phyloP scores from a whole-genome alignment of 2,888 invertebrate species.

The Leucania comma region DNA sequence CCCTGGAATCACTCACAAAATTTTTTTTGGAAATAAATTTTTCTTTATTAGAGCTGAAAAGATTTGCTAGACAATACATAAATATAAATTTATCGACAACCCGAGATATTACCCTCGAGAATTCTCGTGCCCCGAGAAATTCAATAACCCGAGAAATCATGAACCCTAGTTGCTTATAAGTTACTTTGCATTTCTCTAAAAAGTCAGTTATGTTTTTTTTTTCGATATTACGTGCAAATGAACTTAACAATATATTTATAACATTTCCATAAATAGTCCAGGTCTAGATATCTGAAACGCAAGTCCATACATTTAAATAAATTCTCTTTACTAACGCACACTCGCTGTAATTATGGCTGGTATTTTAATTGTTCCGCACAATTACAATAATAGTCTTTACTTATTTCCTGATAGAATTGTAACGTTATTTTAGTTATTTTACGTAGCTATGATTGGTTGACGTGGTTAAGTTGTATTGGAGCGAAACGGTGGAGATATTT shows the following conservation, averaged over 20 bases:
- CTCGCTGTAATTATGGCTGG: slow-evolving; percentile 26
- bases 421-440: slow-evolving; percentile 42
- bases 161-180: too few relatives aligned
- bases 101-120: too few relatives aligned
- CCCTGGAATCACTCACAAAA: too few relatives aligned
- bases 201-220: too few relatives aligned
- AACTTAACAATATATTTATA: background rate
- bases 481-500: slow-evolving; percentile 9
- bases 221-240: background rate
- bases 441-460: background rate
- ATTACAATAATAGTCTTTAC: slow-evolving; percentile 35
- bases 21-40: too few relatives aligned
- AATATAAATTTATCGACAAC: too few relatives aligned
- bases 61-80: too few relatives aligned
- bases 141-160: too few relatives aligned
- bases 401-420: slow-evolving; percentile 40
- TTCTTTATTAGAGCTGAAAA: too few relatives aligned
- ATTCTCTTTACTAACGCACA: slow-evolving; percentile 27
- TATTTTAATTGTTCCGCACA: slow-evolving; percentile 57
- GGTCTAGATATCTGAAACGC: slow-evolving; percentile 41
- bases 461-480: slow-evolving; percentile 17
- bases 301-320: slow-evolving; percentile 53
- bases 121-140: too few relatives aligned
- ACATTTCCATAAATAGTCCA: slow-evolving; percentile 37
- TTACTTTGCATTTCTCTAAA: too few relatives aligned